Base-by-base conservation (phyloP, 2,888 invertebrate species). In the Stramonita haemastoma region DNA sequence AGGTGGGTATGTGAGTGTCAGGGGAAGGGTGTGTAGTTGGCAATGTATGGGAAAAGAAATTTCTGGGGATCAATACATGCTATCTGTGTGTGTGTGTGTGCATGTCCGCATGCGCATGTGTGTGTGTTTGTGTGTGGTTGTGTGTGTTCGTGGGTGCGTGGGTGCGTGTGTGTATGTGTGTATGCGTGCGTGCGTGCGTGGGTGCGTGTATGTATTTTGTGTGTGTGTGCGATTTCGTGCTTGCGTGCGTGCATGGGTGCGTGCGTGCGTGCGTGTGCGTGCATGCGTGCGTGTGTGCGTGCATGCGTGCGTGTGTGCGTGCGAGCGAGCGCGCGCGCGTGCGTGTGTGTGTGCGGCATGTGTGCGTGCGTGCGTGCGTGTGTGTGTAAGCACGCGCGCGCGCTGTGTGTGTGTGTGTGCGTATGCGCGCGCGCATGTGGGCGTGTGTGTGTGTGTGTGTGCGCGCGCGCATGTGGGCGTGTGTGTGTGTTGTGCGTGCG, bases 331-430 rank as follows among this genome's bases (percentile, higher is more conserved):
- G 60, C 17, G 60, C 17, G 79, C 26, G 79, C 26, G 79, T 83
- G 83, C 8, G 83, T 83, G 83, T 83, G 34, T 83, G 83, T 83
- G 83, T 83, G 83, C n/a, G n/a, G n/a, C n/a, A n/a, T 83, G 83
- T 34, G 83, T 83, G 83, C 34, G 34, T 83, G 83, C 34, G 83
- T 83, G 83, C n/a, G n/a, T n/a, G n/a, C n/a, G n/a, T n/a, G n/a
- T n/a, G n/a, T n/a, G n/a, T n/a, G n/a, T n/a, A n/a, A n/a, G n/a
- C n/a, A n/a, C n/a, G n/a, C n/a, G n/a, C n/a, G n/a, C n/a, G n/a
- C n/a, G 11, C 32, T 83, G 22, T 34, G 36, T 83, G 83, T 34
- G 83, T 83, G 83, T 83, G 34, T 83, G 83, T 83, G 83, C 26
- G 32, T 79, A 26, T 79, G 79, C 26, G 32, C 26, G 79, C 26